Evolutionary conservation across 2,797 vertebrate species (phyloP), one percentile per base, ranked within the genome.

Genomic region (Tiaroga cobitis): DNA sequence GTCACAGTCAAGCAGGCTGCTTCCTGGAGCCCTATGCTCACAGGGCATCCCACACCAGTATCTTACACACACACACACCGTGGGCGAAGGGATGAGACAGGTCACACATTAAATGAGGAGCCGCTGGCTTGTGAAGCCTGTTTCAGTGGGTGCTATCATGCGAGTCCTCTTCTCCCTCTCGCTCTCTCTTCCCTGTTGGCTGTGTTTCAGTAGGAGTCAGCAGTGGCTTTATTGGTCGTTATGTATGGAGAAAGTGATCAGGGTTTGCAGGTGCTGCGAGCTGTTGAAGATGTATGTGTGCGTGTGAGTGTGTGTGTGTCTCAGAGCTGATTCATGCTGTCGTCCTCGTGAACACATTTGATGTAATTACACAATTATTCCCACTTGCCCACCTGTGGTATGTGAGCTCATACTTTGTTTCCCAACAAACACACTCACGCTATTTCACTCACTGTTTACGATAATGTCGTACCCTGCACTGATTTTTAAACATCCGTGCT

Each of bases 361-460:
- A 93, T 95, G 94, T 96, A 96, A 96, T 96, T 96, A 95, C 94
- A 94, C 94, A 95, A 95, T 95, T 95, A 95, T 85, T 80, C 56
- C 77, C 67, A 80, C 77, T 80, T 94, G 94, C 95, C 95, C 95
- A 95, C 95, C 95, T 95, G 94, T 95, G 94, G 94, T 94, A 94
- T 93, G 92, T 90, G 92, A 89, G 91, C 73, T 46, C 92, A 90
- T 92, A 90, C 92, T 92, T 91, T 93, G 93, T 94, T 95, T 94
- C 92, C 91, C 93, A 94, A 94, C 93, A 95, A 95, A 95, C 93
- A 94, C 91, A 91, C 92, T 92, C 90, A 92, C 91, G 92, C 92
- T 92, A 26, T 91, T 87, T 86, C 85, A 72, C 82, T 86, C 85
- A 72, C 82, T 84, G n/a, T 88, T 88, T 88, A 80, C 56, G 32